Percentiles rank a stretch among this genome's conserved stretches.
Evolutionary conservation across 23 tunicate species (phyloP).

Genomic region (Styela clava): DNA sequence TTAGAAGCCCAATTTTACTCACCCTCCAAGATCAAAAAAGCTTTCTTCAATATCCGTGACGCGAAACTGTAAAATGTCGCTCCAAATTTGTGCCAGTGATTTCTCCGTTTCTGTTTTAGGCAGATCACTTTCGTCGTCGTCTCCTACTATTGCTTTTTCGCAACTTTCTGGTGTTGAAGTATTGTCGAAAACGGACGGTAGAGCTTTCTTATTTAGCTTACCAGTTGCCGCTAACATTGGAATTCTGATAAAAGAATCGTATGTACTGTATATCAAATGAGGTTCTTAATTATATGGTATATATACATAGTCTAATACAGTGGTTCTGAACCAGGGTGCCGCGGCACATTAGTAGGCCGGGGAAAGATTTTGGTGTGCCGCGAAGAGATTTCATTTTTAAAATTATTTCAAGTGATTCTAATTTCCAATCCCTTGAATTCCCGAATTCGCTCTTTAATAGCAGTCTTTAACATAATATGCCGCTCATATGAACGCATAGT

Average conservation of each 20-base stretch:
- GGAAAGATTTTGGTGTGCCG: no score
- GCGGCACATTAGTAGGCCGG: no score
- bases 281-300: neutral
- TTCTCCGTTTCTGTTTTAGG: conserved; percentile 66
- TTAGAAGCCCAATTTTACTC: no score
- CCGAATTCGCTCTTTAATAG: no score
- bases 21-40: conserved; percentile 97
- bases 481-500: no score
- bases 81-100: conserved; percentile 62
- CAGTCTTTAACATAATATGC: no score
- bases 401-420: no score
- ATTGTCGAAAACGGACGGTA: conserved; percentile 42
- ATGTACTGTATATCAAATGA: neutral
- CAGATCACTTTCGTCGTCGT: neutral
- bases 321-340: no score
- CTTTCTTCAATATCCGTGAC: conserved; percentile 71
- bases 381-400: no score
- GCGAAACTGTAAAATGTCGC: conserved; percentile 66
- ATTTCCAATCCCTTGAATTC: no score
- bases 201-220: conserved; percentile 81
- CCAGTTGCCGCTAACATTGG: conserved; percentile 84
- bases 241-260: conserved; percentile 44
- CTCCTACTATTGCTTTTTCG: neutral
- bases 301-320: neutral
- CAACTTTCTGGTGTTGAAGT: neutral